Evolutionary conservation across 2,888 invertebrate genomes (phyloP).

Genomic region (Drosophila prostipennis): DNA sequence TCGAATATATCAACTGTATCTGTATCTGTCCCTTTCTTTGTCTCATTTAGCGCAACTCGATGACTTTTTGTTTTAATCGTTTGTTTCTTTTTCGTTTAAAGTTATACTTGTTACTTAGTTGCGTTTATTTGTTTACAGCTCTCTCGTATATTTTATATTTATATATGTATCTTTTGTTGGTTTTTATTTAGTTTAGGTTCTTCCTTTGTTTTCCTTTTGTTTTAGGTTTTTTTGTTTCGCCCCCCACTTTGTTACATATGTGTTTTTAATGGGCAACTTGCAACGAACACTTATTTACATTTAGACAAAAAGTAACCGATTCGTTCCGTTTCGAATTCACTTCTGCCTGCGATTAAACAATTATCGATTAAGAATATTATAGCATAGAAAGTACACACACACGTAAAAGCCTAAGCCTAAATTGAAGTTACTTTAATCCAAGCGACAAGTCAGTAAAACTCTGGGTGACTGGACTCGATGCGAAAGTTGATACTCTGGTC

Average conservation of each 20-base stretch:
- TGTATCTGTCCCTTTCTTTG: background rate
- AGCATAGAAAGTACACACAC: conserved; percentile 28
- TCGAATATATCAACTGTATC: conserved; percentile 8
- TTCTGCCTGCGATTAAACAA: conserved; percentile 28
- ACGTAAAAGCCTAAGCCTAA: conserved; percentile 38
- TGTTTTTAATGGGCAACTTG: conserved; percentile 11
- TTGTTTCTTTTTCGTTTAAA: background rate
- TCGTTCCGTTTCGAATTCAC: conserved; percentile 3
- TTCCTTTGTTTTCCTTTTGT: conserved; percentile 9
- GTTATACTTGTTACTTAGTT: conserved; percentile 33
- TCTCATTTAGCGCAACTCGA: conserved; percentile 16
- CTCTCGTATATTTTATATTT: conserved; percentile 11
- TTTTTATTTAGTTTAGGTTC: conserved; percentile 9
- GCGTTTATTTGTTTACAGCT: conserved; percentile 11
- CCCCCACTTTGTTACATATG: too few species aligned
- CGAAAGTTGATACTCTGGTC: conserved; percentile 2
- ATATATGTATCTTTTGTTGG: conserved; percentile 9
- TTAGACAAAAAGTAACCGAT: conserved; percentile 24
- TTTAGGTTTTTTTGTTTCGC: background rate
- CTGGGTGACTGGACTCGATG: background rate
- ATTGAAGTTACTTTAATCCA: conserved; percentile 40
- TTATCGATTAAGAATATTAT: conserved; percentile 32
- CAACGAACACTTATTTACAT: conserved; percentile 41
- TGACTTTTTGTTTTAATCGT: background rate
- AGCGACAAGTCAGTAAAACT: conserved; percentile 12